These are phyloP conservation scores for Tragopan temminckii DNA, from an alignment of 2,797 vertebrate genomes.

Conservation along the genomic window DNA sequence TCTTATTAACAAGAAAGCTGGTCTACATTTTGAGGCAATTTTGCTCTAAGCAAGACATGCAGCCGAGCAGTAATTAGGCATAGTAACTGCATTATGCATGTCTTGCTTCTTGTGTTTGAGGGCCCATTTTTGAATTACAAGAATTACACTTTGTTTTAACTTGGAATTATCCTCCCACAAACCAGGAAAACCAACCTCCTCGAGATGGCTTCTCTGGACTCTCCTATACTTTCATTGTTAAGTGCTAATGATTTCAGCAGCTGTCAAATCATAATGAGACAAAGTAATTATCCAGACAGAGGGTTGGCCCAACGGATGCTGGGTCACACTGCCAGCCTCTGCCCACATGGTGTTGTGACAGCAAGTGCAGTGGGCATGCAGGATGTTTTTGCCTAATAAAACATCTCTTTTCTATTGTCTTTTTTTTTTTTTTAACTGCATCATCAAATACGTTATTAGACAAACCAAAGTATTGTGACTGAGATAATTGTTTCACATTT, in stretches of 20 bases:
- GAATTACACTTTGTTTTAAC: constrained; percentile 28
- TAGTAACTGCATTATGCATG: constrained; percentile 65
- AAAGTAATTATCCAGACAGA: not conserved
- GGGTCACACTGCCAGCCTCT: not conserved
- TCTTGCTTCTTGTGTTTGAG: constrained; percentile 40
- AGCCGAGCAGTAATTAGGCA: constrained; percentile 65
- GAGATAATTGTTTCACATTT: constrained; percentile 45
- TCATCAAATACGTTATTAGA: not conserved
- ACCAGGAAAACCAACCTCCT: not conserved
- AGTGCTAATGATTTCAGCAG: not conserved
- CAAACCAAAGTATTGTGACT: not conserved
- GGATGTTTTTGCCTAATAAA: not conserved
- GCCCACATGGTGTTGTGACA: not conserved
- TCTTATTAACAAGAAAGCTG: constrained; percentile 70
- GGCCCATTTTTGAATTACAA: constrained; percentile 31
- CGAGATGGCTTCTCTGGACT: not conserved
- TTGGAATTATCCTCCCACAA: not conserved
- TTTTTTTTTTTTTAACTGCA: not conserved
- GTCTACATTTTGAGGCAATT: constrained; percentile 63
- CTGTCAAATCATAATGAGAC: not conserved
- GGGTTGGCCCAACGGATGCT: not conserved
- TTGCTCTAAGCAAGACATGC: constrained; percentile 61
- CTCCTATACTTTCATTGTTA: not conserved
- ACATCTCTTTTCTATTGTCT: not conserved
- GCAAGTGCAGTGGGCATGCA: not conserved